Conservation (phyloP, 2,888 invertebrate species). For the Bombyx huttoni region DNA sequence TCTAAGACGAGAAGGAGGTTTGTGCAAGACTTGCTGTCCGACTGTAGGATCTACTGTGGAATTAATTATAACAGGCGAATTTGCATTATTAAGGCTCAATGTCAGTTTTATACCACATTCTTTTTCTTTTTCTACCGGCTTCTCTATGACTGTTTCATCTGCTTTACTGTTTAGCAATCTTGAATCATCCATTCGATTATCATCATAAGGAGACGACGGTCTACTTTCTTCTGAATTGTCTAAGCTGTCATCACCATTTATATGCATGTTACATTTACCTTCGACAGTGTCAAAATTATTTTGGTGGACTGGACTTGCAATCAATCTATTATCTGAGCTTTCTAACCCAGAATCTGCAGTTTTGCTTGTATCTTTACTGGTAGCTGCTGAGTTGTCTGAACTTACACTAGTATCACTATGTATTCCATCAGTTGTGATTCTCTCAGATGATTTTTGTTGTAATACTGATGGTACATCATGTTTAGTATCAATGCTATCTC, state of each 20-base stretch:
- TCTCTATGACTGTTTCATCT: conserved; percentile 16
- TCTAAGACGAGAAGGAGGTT: conserved; percentile 49
- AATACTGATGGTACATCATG: conserved; percentile 29
- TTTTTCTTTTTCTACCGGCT: conserved; percentile 37
- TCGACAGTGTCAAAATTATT: conserved; percentile 20
- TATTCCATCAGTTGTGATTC: conserved; percentile 24
- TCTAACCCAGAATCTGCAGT: conserved; percentile 35
- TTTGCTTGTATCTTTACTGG: conserved; percentile 37
- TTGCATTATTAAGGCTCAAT: conserved; percentile 60
- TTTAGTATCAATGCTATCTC: conserved; percentile 34
- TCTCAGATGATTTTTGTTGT: conserved; percentile 24
- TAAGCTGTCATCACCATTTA: conserved; percentile 49
- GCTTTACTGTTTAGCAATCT: conserved; percentile 9
- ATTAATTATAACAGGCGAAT: conserved; percentile 63
- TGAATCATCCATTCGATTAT: conserved; percentile 18
- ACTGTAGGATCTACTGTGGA: conserved; percentile 64
- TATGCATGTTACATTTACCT: conserved; percentile 15
- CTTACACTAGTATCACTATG: conserved; percentile 41
- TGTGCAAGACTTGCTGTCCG: conserved; percentile 43
- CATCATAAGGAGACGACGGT: conserved; percentile 33
- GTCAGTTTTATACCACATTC: conserved; percentile 62
- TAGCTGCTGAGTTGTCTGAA: conserved; percentile 29
- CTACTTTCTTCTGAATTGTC: conserved; percentile 50
- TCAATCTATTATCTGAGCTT: conserved; percentile 26
- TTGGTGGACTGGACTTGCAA: conserved; percentile 24